These are phyloP conservation scores for Phodopus roborovskii DNA, from an alignment of 2,113 vertebrate species.

Conservation along the genomic window DNA sequence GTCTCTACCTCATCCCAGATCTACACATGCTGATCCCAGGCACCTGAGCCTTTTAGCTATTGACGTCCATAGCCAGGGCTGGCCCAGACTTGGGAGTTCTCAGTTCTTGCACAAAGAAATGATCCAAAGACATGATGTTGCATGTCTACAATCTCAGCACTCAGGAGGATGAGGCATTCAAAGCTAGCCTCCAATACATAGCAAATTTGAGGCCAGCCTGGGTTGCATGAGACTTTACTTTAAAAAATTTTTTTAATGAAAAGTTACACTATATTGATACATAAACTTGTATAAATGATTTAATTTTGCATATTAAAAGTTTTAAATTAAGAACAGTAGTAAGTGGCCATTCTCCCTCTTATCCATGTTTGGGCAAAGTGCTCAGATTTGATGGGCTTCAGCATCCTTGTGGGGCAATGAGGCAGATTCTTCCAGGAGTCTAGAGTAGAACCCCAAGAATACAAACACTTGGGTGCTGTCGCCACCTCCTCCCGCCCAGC, in stretches of 20 bases:
- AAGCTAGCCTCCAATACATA: background rate
- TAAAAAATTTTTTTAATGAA: background rate
- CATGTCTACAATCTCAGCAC: background rate
- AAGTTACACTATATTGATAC: background rate
- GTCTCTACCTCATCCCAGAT: background rate
- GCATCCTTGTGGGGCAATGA: background rate
- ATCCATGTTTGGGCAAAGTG: background rate
- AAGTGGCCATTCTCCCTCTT: slow-evolving; percentile 8
- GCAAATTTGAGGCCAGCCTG: background rate
- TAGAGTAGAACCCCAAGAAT: background rate
- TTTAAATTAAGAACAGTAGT: background rate
- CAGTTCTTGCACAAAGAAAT: background rate
- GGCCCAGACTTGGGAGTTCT: background rate
- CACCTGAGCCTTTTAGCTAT: background rate
- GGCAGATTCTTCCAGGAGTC: background rate
- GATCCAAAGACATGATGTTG: background rate
- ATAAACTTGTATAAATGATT: background rate
- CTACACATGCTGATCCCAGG: background rate
- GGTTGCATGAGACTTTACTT: background rate
- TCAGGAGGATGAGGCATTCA: background rate
- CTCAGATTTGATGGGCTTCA: background rate
- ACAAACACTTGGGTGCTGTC: background rate
- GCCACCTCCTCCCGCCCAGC: too few relatives aligned
- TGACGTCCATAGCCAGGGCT: background rate
- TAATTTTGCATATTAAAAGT: background rate